These are phyloP conservation scores for Griposia aprilina DNA, from an alignment of 2,888 invertebrate species.

Conservation along the genomic window DNA sequence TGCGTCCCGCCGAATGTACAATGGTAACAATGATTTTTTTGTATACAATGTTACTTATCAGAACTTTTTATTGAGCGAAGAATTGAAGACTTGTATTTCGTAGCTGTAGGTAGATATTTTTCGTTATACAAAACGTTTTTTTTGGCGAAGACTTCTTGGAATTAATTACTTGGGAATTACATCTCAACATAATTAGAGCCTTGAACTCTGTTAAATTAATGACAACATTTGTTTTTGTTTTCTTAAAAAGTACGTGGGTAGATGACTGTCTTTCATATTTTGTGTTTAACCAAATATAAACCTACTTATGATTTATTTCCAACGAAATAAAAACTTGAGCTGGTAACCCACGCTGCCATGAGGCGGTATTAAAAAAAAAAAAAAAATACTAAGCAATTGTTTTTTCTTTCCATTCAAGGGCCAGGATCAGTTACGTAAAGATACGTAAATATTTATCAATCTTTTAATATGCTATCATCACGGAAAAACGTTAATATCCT, in stretches of 20 bases:
- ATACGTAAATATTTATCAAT: conserved; percentile 45
- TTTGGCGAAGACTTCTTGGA: neutral
- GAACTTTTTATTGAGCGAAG: conserved; percentile 32
- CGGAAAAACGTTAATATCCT: conserved; percentile 44
- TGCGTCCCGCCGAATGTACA: conserved; percentile 39
- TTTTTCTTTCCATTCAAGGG: neutral
- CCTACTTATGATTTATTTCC: neutral
- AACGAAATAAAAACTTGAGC: neutral
- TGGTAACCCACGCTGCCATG: neutral
- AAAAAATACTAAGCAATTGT: neutral
- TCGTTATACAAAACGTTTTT: conserved; percentile 1
- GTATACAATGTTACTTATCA: conserved; percentile 43
- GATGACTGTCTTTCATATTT: neutral
- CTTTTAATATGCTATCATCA: conserved; percentile 41
- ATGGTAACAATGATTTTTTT: conserved; percentile 41
- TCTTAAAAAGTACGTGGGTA: neutral
- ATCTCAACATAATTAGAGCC: neutral
- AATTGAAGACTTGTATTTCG: conserved; percentile 30
- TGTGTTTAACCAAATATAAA: neutral
- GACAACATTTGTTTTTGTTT: neutral
- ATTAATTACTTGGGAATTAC: conserved; percentile 12
- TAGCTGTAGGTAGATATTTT: neutral
- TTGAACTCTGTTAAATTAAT: conserved; percentile 13
- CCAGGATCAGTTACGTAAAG: conserved; percentile 1
- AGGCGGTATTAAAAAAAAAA: neutral